phyloP scores from a whole-genome alignment of 2,888 invertebrate genomes.

The Coecobrya sp. region DNA sequence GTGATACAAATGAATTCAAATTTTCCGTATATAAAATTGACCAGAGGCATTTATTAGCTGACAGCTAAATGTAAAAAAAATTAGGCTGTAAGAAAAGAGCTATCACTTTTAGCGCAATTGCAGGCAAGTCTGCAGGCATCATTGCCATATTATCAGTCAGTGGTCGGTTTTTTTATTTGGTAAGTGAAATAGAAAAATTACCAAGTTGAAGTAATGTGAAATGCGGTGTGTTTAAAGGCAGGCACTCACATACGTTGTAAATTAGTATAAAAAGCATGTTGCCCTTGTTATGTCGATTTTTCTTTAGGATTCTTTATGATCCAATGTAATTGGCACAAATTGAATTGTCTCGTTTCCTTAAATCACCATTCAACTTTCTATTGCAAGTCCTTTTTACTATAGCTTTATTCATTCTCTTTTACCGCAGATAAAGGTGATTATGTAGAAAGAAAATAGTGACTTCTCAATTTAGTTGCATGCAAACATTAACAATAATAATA shows the following conservation, averaged over 20 bases:
- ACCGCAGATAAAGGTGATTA: background rate
- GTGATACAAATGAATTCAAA: constrained; percentile 15
- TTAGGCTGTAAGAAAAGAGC: constrained; percentile 1
- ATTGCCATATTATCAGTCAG: constrained; percentile 41
- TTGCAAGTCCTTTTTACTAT: background rate
- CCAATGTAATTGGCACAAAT: constrained; percentile 24
- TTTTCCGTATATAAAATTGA: constrained; percentile 20
- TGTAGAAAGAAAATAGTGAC: background rate
- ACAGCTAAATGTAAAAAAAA: constrained; percentile 4
- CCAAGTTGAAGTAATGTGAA: background rate
- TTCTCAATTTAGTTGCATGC: background rate
- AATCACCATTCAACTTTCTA: background rate
- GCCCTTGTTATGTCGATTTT: constrained; percentile 43
- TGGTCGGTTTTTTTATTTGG: constrained; percentile 57
- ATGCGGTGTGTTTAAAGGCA: background rate
- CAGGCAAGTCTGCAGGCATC: background rate
- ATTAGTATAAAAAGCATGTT: constrained; percentile 7
- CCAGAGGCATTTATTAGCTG: constrained; percentile 32
- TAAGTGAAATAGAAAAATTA: background rate
- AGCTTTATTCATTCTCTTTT: background rate
- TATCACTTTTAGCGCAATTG: background rate
- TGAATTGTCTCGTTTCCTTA: constrained; percentile 38
- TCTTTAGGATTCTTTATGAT: background rate
- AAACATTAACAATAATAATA: background rate
- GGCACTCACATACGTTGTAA: no score